Base-by-base conservation (phyloP, 2,797 vertebrate species). In the Channa striata region DNA sequence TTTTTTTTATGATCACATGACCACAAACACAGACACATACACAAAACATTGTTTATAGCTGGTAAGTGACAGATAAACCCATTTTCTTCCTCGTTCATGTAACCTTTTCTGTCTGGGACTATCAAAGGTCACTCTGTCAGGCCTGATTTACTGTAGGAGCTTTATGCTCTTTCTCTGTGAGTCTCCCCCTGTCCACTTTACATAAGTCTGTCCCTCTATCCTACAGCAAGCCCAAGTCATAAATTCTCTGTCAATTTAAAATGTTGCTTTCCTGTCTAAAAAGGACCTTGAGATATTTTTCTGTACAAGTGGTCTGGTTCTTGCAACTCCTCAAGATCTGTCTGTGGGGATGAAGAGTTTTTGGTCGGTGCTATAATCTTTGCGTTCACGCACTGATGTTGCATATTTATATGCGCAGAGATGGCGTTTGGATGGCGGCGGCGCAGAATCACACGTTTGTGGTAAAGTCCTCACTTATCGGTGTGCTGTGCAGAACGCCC, bases 51-150 rank as follows among this genome's bases (percentile, higher is more conserved):
- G 84, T 89, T 86, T 90, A 85, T 76, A 76, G 83, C 71, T 72
- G 42, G 68, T 87, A 89, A 90, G 75, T 91, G 89, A 90, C 87
- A 90, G 86, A 87, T 82, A 81, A 72, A 72, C 84, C 81, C 66
- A 84, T 89, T 92, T 90, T 90, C 81, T 69, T 33, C 25, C 72
- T 68, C 42, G 50, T 74, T 90, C 84, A 81, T 82, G 72, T 88
- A 87, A 91, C 92, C 92, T 93, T 93, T 91, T 88, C 87, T 91
- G 89, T 91, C 90, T 85, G 82, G 71, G 74, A 72, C 83, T 82
- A 84, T 88, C 74, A 92, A 93, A 93, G 92, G 92, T 93, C 89
- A 92, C 78, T 68, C 85, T 54, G 75, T 91, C 90, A 90, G 81
- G 71, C 82, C 87, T 91, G 88, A 92, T 94, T 93, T 92, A 90